Evolutionary conservation across 2,888 invertebrate genomes (phyloP).

Genomic region (Andrena fulva): DNA sequence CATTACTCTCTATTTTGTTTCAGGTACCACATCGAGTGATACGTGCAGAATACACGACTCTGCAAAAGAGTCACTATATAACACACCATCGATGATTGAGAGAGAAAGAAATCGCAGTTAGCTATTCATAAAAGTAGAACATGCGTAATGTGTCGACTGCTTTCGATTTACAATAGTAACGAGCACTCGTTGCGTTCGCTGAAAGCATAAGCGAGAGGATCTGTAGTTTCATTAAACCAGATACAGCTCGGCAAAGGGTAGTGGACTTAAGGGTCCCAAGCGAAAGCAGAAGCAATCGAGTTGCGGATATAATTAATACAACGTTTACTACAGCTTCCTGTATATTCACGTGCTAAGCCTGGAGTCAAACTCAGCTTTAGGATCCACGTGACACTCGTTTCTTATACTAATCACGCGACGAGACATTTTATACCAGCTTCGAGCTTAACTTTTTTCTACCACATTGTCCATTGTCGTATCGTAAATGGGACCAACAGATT

Average conservation of each 20-base stretch:
- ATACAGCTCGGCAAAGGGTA: neutral
- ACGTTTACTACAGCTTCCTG: neutral
- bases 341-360: slow-evolving; percentile 2
- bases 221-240: neutral
- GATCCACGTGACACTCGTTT: neutral
- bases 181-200: neutral
- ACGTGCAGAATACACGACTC: neutral
- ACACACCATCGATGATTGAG: neutral
- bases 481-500: slow-evolving; percentile 43
- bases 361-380: neutral
- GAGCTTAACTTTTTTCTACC: neutral
- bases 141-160: neutral
- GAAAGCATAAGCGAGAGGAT: neutral
- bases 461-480: neutral
- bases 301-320: slow-evolving; percentile 9
- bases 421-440: slow-evolving; percentile 20
- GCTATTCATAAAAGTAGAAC: neutral
- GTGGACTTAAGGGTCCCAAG: neutral
- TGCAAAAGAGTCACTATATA: neutral
- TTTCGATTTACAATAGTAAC: neutral
- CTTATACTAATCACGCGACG: slow-evolving; percentile 16
- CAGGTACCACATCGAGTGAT: slow-evolving; percentile 20
- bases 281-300: neutral
- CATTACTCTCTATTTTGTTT: slow-evolving; percentile 27
- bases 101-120: neutral